Evolutionary conservation across 1,140 invertebrate species (phyloP).

Genomic region (Pissodes strobi): DNA sequence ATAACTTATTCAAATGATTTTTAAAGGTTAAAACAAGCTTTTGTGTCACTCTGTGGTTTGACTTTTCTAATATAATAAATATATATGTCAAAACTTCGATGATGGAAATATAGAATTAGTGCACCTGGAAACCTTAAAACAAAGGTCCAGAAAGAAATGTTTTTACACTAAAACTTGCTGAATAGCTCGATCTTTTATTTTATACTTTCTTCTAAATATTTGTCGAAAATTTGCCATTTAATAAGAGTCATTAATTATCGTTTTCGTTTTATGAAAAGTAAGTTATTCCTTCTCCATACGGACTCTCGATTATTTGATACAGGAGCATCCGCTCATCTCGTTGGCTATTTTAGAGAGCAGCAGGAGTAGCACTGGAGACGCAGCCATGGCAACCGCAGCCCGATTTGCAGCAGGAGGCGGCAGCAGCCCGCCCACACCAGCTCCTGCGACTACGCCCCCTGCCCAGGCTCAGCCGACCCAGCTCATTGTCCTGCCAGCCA

Average conservation of each 20-base stretch:
- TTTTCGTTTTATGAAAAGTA: not conserved
- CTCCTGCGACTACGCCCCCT: conserved; percentile 52
- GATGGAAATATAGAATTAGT: too few relatives aligned
- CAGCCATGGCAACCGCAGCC: conserved; percentile 56
- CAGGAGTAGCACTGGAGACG: conserved; percentile 53
- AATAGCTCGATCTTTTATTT: too few relatives aligned
- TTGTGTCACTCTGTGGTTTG: too few relatives aligned
- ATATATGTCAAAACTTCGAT: too few relatives aligned
- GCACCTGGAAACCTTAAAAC: too few relatives aligned
- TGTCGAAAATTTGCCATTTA: not conserved
- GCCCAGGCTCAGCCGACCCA: conserved; percentile 51
- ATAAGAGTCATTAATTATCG: conserved; percentile 8
- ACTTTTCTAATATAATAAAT: too few relatives aligned
- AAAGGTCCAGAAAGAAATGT: too few relatives aligned
- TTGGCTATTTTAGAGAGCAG: conserved; percentile 46
- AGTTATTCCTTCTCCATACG: conserved; percentile 7
- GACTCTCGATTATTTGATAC: not conserved
- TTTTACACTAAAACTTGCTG: too few relatives aligned
- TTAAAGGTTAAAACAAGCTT: too few relatives aligned
- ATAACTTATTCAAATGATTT: too few relatives aligned
- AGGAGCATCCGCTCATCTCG: conserved; percentile 15
- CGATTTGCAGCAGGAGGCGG: conserved; percentile 53
- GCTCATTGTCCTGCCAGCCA: conserved; percentile 55
- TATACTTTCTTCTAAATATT: conserved; percentile 11
- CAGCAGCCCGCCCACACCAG: conserved; percentile 52